Conservation (phyloP, 2,888 invertebrate species). For the Noctua janthina region DNA sequence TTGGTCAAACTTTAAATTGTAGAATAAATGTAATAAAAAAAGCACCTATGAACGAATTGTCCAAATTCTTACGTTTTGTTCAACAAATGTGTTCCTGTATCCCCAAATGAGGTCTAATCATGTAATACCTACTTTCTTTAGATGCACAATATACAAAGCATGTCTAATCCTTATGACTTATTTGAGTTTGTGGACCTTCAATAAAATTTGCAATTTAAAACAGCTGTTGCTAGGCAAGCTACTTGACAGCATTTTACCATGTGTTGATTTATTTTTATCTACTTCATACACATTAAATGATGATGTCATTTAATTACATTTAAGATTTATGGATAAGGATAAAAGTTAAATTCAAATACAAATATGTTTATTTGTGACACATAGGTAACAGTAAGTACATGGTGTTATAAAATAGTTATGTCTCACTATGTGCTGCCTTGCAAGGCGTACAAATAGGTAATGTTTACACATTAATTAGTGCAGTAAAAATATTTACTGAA, state of each 20-base stretch:
- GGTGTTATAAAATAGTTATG: too few relatives aligned
- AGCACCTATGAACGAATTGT: neutral
- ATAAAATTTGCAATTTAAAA: slow-evolving; percentile 44
- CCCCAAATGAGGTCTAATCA: neutral
- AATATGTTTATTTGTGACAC: too few relatives aligned
- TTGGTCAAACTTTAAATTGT: neutral
- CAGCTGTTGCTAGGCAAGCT: slow-evolving; percentile 54
- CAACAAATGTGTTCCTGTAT: too few relatives aligned
- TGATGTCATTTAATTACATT: slow-evolving; percentile 31
- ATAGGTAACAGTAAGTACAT: too few relatives aligned
- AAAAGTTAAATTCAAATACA: neutral
- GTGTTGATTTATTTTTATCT: slow-evolving; percentile 11
- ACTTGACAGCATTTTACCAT: slow-evolving; percentile 2
- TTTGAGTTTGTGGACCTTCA: slow-evolving; percentile 56
- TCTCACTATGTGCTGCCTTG: too few relatives aligned
- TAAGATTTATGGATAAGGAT: slow-evolving; percentile 4
- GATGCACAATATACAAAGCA: slow-evolving; percentile 7
- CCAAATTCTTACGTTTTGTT: neutral
- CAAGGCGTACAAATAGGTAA: too few relatives aligned
- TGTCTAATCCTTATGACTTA: slow-evolving; percentile 28
- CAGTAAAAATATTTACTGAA: too few relatives aligned
- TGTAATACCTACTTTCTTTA: slow-evolving; percentile 2
- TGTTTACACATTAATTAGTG: too few relatives aligned
- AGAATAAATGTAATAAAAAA: too few relatives aligned
- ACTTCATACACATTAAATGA: slow-evolving; percentile 9